Base-by-base conservation (phyloP, 2,888 invertebrate genomes). In the Dilophus febrilis region DNA sequence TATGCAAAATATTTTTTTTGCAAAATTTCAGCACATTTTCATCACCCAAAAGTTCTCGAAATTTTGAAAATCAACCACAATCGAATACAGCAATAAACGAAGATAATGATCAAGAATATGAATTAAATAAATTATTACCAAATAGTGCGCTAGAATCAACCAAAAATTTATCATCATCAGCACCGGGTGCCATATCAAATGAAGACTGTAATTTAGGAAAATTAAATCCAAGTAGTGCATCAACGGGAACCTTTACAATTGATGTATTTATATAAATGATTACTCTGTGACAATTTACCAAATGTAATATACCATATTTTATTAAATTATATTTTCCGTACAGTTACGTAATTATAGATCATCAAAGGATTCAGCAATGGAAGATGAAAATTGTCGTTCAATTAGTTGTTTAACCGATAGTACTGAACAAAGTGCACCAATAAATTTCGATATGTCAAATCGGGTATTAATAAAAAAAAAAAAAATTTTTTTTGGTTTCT, bases 381-480 rank as follows among this genome's bases (percentile, higher is more conserved):
- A 59, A 42, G 64, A 64, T 32, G 66, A 62, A 33, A 81, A 77
- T 46, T 85, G 85, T 67, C 78, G 82, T 49, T 85, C 85, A 5
- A 64, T 86, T 13, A 87, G 86, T 54, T 83, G 84, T 48, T 69
- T 86, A 44, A 87, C 87, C 0, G 87, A 87, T 57, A 86, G 86
- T 57, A 87, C 87, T 1, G 88, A 90, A 53, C 87, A 88, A 55
- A 85, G 85, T 52, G 88, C 83, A 31, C 88, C 90, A 0, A 78
- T 90, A 46, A 82, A 86, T 61, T 90, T 91, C 54, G 90, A 91
- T 55, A 80, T 90, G 77, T 86, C 87, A 42, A 91, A 91, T 61
- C 71, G 90, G 54, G 88, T 84, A 27, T 27, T 5, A 19, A 18
- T 22, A 19, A 19, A 18, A 19, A 35, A 7, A 14, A 7, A 16